phyloP scores from a whole-genome alignment of 1,140 invertebrate species.

The Psilanteris sp. region DNA sequence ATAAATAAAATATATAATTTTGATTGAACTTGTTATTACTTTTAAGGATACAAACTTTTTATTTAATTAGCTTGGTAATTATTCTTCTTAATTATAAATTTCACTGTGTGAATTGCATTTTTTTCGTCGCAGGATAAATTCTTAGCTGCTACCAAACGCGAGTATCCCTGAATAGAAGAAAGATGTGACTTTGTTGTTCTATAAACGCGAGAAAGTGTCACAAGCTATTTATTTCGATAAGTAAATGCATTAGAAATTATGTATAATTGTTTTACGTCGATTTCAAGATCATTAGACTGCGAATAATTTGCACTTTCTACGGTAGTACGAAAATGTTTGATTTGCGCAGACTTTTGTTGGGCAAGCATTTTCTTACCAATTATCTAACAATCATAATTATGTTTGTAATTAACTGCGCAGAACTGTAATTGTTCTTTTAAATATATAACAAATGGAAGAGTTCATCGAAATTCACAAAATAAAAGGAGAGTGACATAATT shows the following conservation, averaged over 20 bases:
- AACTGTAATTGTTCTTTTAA: no score
- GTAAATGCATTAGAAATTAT: constrained; percentile 39
- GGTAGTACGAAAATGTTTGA: constrained; percentile 8
- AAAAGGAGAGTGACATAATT: no score
- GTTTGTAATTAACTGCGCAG: no score
- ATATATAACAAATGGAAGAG: no score
- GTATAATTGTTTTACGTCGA: constrained; percentile 28
- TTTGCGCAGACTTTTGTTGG: constrained; percentile 7
- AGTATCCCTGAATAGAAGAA: constrained; percentile 10
- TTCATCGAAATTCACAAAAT: no score
- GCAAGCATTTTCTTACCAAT: background rate
- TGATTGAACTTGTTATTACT: no score
- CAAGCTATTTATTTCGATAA: constrained; percentile 33
- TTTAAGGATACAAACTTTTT: constrained; percentile 5
- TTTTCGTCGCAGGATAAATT: constrained; percentile 19
- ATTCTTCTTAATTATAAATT: constrained; percentile 15
- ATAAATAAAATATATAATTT: no score
- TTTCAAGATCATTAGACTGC: constrained; percentile 43
- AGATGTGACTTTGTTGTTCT: constrained; percentile 18
- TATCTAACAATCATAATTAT: no score
- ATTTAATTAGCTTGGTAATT: constrained; percentile 24
- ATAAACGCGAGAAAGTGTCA: constrained; percentile 36
- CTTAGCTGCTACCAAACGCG: constrained; percentile 2
- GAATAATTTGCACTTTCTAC: constrained; percentile 28
- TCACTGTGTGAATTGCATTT: constrained; percentile 3